phyloP scores from a whole-genome alignment of 2,113 vertebrate species.

The Lophotis ruficrista region DNA sequence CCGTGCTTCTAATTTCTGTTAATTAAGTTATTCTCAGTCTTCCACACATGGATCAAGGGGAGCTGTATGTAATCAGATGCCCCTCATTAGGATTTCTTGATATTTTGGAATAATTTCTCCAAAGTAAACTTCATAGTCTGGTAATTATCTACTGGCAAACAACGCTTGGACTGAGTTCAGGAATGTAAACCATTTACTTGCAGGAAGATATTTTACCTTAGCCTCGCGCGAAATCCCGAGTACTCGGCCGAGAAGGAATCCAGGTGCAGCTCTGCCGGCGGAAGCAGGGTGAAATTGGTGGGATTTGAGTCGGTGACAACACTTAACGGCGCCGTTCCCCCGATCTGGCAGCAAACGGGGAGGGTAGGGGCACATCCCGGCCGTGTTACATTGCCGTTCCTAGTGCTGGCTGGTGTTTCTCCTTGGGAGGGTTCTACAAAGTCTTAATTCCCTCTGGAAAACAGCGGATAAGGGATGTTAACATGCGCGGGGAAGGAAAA shows the following conservation, averaged over 20 bases:
- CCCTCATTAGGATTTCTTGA: too few relatives aligned
- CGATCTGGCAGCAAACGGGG: background rate
- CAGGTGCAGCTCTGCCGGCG: rapidly evolving
- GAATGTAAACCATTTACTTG: background rate
- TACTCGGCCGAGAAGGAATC: rapidly evolving
- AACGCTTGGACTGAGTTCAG: background rate
- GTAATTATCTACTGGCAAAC: background rate
- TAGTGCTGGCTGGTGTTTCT: too few relatives aligned
- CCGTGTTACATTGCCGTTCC: too few relatives aligned
- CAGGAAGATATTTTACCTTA: background rate
- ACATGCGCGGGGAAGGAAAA: rapidly evolving
- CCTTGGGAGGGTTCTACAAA: too few relatives aligned
- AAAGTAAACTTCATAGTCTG: background rate
- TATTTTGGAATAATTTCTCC: background rate
- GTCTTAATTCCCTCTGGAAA: background rate
- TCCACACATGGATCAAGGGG: rapidly evolving
- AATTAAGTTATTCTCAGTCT: background rate
- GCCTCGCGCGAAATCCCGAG: rapidly evolving
- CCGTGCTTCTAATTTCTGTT: background rate
- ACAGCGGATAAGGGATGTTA: rapidly evolving
- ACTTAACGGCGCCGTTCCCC: rapidly evolving
- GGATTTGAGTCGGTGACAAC: rapidly evolving
- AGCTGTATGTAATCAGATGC: too few relatives aligned
- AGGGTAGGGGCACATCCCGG: background rate
- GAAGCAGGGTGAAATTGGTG: background rate